phyloP scores from a whole-genome alignment of 1,140 invertebrate genomes.

The Pseudomyrmex flavicornis region DNA sequence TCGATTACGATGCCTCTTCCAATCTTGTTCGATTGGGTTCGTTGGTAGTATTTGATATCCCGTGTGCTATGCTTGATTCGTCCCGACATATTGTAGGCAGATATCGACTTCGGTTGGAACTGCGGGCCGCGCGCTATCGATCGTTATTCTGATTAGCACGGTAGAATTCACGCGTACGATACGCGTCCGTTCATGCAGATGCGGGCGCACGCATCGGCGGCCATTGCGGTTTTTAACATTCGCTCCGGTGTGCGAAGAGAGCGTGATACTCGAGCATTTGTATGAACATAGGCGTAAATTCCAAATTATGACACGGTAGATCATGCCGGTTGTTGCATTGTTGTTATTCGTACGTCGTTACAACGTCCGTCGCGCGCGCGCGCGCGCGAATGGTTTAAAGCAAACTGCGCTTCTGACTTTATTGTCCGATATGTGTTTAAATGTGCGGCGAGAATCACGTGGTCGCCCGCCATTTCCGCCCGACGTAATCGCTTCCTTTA shows the following conservation, averaged over 20 bases:
- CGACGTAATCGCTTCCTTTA: constrained; percentile 44
- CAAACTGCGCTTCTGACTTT: constrained; percentile 54
- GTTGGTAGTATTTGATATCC: constrained; percentile 17
- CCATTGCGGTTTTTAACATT: constrained; percentile 57
- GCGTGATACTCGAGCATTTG: constrained; percentile 6
- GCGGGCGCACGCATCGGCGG: constrained; percentile 53
- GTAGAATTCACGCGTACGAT: constrained; percentile 54
- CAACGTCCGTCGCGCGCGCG: constrained; percentile 1
- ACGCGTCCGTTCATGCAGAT: constrained; percentile 49
- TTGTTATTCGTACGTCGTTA: constrained; percentile 45
- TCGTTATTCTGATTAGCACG: constrained; percentile 56
- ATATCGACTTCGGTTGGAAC: constrained; percentile 36
- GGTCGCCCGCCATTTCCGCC: constrained; percentile 38
- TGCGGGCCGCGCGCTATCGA: constrained; percentile 40
- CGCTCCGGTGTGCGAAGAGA: background rate
- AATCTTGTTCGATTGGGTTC: background rate
- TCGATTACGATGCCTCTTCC: background rate
- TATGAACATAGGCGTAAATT: constrained; percentile 41
- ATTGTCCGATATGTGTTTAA: constrained; percentile 42
- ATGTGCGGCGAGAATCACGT: constrained; percentile 25
- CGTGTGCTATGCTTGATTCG: background rate
- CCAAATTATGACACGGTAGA: constrained; percentile 45
- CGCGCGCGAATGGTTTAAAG: constrained; percentile 32
- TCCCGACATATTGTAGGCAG: constrained; percentile 12
- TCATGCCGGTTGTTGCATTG: constrained; percentile 41